A percentile compares a stretch with the other conserved stretches of the same genome.
Evolutionary conservation across 2,888 invertebrate genomes (phyloP).

Genomic region (Toxonevra muliebris): DNA sequence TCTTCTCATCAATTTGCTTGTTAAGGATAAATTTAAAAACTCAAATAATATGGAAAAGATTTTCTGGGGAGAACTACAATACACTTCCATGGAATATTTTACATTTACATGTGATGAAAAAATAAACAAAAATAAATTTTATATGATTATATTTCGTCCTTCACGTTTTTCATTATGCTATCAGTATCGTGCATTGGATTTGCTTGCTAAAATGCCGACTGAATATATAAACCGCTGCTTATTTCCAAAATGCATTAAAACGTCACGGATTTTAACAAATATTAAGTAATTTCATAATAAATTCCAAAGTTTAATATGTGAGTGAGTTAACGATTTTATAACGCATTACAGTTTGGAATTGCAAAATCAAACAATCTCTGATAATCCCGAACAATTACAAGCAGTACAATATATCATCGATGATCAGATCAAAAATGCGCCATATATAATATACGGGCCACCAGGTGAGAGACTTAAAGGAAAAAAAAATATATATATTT

Average conservation of each 20-base stretch:
- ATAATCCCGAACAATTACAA: conserved; percentile 71
- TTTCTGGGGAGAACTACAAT: not conserved
- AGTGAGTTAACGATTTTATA: not conserved
- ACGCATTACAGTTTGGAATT: conserved; percentile 37
- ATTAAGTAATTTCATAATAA: conserved; percentile 41
- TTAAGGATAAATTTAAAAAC: not conserved
- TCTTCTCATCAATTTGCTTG: conserved; percentile 1
- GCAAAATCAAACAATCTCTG: conserved; percentile 58
- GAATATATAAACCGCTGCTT: conserved; percentile 8
- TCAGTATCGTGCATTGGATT: conserved; percentile 53
- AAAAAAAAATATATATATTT: too few species aligned
- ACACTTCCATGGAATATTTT: conserved; percentile 38
- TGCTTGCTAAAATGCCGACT: conserved; percentile 29
- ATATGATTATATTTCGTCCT: conserved; percentile 51
- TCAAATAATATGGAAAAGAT: not conserved
- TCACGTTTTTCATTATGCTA: conserved; percentile 50
- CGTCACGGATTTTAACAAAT: conserved; percentile 28
- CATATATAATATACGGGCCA: conserved; percentile 87
- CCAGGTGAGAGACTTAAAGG: conserved; percentile 68
- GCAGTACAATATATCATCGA: conserved; percentile 75
- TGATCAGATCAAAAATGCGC: conserved; percentile 71
- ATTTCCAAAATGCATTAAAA: conserved; percentile 1
- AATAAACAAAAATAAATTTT: conserved; percentile 41
- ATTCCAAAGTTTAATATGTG: conserved; percentile 41
- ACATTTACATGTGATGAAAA: conserved; percentile 47